A percentile compares a stretch with the other conserved stretches of the same genome.
These are phyloP conservation scores for Asobara japonica DNA, from an alignment of 1,140 invertebrate species.

Conservation along the genomic window DNA sequence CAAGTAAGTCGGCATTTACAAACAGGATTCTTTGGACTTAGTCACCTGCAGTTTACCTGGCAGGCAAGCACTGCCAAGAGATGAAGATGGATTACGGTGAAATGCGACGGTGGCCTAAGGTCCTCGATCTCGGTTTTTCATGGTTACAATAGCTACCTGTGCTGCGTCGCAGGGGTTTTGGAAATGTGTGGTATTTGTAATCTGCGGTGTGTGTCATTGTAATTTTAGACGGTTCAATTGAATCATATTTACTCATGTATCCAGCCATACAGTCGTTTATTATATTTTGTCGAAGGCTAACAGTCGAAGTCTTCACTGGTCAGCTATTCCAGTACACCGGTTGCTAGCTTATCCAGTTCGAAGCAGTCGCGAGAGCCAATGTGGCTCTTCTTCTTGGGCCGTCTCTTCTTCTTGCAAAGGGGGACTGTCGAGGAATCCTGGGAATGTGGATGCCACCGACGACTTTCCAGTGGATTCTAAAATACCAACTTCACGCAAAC, in stretches of 20 bases:
- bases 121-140: not conserved
- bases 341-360: constrained; percentile 6
- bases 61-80: not conserved
- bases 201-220: too few relatives aligned
- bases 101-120: constrained; percentile 14
- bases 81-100: constrained; percentile 33
- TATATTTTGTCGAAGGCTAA: too few relatives aligned
- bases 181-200: not conserved
- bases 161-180: not conserved
- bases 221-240: too few relatives aligned
- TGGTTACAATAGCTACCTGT: not conserved
- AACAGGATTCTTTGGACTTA: constrained; percentile 24
- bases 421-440: constrained; percentile 49
- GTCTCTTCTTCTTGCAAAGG: constrained; percentile 33
- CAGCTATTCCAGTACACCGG: not conserved
- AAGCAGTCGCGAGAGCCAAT: constrained; percentile 13
- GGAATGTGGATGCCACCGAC: constrained; percentile 58
- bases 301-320: too few relatives aligned
- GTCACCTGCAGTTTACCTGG: constrained; percentile 23
- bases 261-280: too few relatives aligned
- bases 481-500: constrained; percentile 11
- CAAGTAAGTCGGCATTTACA: constrained; percentile 9
- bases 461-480: constrained; percentile 41
- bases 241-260: too few relatives aligned
- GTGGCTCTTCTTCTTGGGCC: not conserved